phyloP scores from a whole-genome alignment of 2,113 vertebrate species.

The Odontesthes bonariensis region DNA sequence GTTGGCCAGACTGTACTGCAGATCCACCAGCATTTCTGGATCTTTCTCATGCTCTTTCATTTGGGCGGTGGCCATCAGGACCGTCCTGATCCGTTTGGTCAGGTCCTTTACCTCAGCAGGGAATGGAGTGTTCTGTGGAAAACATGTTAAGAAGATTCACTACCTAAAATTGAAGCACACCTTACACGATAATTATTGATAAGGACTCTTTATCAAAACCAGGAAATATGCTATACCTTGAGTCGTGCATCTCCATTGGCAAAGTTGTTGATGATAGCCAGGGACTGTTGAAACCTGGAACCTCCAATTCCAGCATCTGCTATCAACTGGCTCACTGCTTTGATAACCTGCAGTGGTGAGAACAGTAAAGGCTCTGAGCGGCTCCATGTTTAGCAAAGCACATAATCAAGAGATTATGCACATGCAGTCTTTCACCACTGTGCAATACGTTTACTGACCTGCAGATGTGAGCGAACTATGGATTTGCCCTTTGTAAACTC shows the following conservation, averaged over 20 bases:
- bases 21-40: slow-evolving; percentile 97
- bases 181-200: neutral
- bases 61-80: slow-evolving; percentile 98
- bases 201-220: neutral
- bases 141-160: neutral
- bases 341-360: slow-evolving; percentile 89
- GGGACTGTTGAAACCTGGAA: slow-evolving; percentile 95
- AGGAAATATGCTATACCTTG: slow-evolving; percentile 81
- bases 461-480: slow-evolving; percentile 96
- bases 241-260: slow-evolving; percentile 97
- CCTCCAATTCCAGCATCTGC: slow-evolving; percentile 97
- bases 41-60: slow-evolving; percentile 99
- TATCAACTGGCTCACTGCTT: slow-evolving; percentile 97
- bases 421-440: neutral
- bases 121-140: slow-evolving; percentile 90
- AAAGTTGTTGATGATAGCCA: slow-evolving; percentile 98
- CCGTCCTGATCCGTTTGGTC: slow-evolving; percentile 95
- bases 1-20: slow-evolving; percentile 98
- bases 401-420: neutral
- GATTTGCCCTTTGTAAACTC: slow-evolving; percentile 97
- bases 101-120: slow-evolving; percentile 98
- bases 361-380: neutral
- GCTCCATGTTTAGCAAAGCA: neutral
- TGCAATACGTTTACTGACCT: slow-evolving; percentile 82
- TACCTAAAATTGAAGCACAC: neutral